These are phyloP conservation scores for Rapana venosa DNA, from an alignment of 2,888 invertebrate species.

Conservation along the genomic window DNA sequence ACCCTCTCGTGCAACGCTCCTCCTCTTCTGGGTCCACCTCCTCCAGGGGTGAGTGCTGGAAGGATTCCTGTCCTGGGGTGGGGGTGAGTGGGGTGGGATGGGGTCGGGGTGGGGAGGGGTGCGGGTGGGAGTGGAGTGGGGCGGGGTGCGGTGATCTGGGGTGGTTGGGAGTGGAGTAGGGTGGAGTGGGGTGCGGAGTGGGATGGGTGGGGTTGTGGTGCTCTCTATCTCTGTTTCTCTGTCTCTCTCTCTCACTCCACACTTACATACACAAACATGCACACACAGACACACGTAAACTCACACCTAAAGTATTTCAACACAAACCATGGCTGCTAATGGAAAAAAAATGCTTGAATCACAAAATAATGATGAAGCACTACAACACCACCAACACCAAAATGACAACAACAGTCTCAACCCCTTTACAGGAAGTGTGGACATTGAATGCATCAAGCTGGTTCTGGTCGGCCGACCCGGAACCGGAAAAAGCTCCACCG, in stretches of 20 bases:
- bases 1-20: background rate
- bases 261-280: background rate
- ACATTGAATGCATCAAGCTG: background rate
- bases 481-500: conserved; percentile 30
- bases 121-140: too few relatives aligned
- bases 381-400: background rate
- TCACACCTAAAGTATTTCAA: too few relatives aligned
- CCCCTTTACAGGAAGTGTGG: background rate
- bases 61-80: background rate
- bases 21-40: background rate
- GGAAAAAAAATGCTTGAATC: too few relatives aligned
- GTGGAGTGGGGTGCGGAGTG: too few relatives aligned
- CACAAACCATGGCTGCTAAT: too few relatives aligned
- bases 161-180: too few relatives aligned
- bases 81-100: too few relatives aligned
- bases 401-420: background rate
- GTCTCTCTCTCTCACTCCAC: background rate
- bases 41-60: background rate
- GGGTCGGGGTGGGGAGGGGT: too few relatives aligned
- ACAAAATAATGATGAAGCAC: too few relatives aligned
- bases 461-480: conserved; percentile 19
- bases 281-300: background rate
- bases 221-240: background rate
- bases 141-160: too few relatives aligned
- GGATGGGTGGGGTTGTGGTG: too few relatives aligned